These are phyloP conservation scores for Lateolabrax maculatus DNA, from an alignment of 2,797 vertebrate species.

Conservation along the genomic window DNA sequence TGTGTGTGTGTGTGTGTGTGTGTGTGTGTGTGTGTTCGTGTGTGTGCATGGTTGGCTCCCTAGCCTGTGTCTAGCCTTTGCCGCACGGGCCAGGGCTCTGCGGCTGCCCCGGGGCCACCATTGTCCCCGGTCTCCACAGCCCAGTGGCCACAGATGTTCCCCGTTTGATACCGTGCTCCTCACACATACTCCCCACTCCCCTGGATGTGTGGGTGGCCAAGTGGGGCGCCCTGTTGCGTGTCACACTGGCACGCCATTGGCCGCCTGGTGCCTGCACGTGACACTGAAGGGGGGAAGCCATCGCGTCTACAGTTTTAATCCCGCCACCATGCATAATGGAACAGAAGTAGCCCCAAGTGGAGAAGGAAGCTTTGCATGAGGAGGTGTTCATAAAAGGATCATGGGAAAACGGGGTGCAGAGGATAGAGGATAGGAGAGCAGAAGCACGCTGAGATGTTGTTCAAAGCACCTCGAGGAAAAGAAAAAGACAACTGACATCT, in stretches of 20 bases:
- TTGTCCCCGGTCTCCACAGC: constrained; percentile 87
- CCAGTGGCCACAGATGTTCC: constrained; percentile 90
- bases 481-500: constrained; percentile 66
- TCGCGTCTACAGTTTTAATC: constrained; percentile 83
- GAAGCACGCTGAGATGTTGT: constrained; percentile 71
- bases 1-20: constrained; percentile 60
- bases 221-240: constrained; percentile 84
- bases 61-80: constrained; percentile 84
- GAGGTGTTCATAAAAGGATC: constrained; percentile 83
- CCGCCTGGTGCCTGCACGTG: constrained; percentile 71
- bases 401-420: constrained; percentile 65
- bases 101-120: constrained; percentile 82
- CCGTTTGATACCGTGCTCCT: constrained; percentile 86
- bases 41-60: constrained; percentile 78
- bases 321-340: constrained; percentile 85
- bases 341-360: constrained; percentile 87
- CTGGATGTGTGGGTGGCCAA: constrained; percentile 86
- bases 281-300: constrained; percentile 73
- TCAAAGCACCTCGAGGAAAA: constrained; percentile 76
- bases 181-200: constrained; percentile 75
- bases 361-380: constrained; percentile 79
- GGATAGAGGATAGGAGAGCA: constrained; percentile 66
- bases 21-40: constrained; percentile 48
- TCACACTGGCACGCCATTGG: constrained; percentile 79
- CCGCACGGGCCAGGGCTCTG: constrained; percentile 84